Evolutionary conservation across 2,113 vertebrate species (phyloP).

Genomic region (Hydrolagus affinis): DNA sequence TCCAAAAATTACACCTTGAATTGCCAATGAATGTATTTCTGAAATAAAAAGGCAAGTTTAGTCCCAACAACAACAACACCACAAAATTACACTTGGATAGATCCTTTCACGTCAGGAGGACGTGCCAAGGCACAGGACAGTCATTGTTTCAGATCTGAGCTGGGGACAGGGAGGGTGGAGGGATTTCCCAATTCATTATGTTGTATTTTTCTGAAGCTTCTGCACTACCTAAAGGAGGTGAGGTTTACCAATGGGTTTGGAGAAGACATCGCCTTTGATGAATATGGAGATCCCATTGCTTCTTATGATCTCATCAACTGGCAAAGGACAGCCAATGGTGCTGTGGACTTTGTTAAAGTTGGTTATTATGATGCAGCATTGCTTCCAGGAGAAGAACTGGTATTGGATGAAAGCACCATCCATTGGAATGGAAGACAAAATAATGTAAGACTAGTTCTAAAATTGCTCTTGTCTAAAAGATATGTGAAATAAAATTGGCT

Average conservation of each 20-base stretch:
- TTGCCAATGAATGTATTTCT: too few species aligned
- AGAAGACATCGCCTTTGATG: neutral
- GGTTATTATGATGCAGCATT: slow-evolving; percentile 1
- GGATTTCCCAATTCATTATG: too few species aligned
- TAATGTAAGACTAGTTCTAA: neutral
- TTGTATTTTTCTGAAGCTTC: neutral
- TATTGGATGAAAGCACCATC: slow-evolving; percentile 13
- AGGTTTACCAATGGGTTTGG: neutral
- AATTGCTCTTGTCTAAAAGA: too few species aligned
- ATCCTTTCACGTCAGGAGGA: too few species aligned
- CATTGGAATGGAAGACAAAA: slow-evolving; percentile 20
- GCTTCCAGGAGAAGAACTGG: neutral
- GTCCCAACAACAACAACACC: too few species aligned
- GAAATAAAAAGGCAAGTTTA: too few species aligned
- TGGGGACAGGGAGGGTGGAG: too few species aligned
- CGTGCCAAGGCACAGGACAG: too few species aligned
- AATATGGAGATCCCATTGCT: slow-evolving; percentile 32
- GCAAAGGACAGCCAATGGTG: neutral
- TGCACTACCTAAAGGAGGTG: slow-evolving; percentile 22
- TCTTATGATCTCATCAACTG: slow-evolving; percentile 28
- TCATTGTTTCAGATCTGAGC: too few species aligned
- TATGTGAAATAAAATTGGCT: too few species aligned
- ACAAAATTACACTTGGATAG: too few species aligned
- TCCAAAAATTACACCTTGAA: too few species aligned
- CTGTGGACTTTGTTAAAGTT: neutral